These are phyloP conservation scores for Sarcophaga rosellei DNA, from an alignment of 2,888 invertebrate genomes.

Conservation along the genomic window DNA sequence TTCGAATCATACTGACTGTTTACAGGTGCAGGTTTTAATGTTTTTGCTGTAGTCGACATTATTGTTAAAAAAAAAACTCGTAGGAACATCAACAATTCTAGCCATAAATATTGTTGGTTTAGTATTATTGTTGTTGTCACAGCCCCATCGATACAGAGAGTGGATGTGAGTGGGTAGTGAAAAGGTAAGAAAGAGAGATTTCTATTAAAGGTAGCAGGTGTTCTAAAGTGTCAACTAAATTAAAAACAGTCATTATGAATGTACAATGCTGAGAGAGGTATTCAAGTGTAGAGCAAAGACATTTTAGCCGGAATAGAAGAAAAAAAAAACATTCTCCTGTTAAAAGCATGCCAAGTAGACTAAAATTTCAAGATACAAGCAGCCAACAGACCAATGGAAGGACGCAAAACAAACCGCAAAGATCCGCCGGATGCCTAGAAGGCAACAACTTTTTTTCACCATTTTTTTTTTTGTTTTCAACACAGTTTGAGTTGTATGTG, in stretches of 20 bases:
- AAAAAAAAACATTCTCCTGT: background rate
- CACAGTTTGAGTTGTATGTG: background rate
- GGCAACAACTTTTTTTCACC: conserved; percentile 8
- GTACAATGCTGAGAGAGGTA: background rate
- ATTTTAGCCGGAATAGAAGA: background rate
- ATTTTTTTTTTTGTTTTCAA: background rate
- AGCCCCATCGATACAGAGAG: background rate
- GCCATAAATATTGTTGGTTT: background rate
- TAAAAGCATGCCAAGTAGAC: background rate
- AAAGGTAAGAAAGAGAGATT: conserved; percentile 36
- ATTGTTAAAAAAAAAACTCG: conserved; percentile 44
- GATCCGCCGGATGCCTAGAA: background rate
- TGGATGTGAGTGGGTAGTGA: background rate
- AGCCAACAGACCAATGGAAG: conserved; percentile 1
- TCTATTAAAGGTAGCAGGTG: conserved; percentile 66
- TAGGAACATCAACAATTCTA: background rate
- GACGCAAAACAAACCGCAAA: conserved; percentile 16
- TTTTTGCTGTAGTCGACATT: conserved; percentile 38
- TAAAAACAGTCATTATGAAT: conserved; percentile 45
- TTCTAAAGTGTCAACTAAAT: conserved; percentile 65
- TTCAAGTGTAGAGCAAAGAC: conserved; percentile 13
- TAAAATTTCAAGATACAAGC: background rate
- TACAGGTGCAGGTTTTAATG: conserved; percentile 22
- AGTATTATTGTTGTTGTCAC: background rate
- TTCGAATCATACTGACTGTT: background rate